Evolutionary conservation across 2,113 vertebrate species (phyloP), one percentile per base, ranked within the genome.

Genomic region (Podiceps cristatus): DNA sequence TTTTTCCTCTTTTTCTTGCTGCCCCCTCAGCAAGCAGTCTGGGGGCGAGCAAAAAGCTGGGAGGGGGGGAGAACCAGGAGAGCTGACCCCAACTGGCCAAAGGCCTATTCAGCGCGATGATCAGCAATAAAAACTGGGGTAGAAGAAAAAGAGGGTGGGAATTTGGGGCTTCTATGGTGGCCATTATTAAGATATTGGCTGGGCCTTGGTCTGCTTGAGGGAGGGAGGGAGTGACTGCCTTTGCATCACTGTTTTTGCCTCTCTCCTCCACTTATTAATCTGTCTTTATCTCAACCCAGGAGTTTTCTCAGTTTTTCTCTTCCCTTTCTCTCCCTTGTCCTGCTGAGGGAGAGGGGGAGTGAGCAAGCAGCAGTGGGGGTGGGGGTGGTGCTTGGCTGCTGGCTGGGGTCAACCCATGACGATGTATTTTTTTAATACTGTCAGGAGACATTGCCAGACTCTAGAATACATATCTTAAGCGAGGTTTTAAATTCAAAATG

Each of bases 1-100:
- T 31, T 59, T 47, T 56, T 49, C 28, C 33, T 3, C 6, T 14
- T 31, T n/a, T n/a, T n/a, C n/a, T n/a, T n/a, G n/a, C 24, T 60
- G 14, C 3, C 31, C 3, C 7, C 1, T 0, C 15, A 45, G 18
- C 1, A 5, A 37, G 27, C 10, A 45, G 42, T 15, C 13, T 19
- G 20, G 20, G 42, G 8, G 11, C 0, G 1, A 55, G 17, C 7
- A 49, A 77, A 58, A 85, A 11, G 5, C 31, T 31, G 42, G 11
- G 24, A 37, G 23, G 9, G 20, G 20, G 20, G 11, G 19, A 31
- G 37, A 55, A 24, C 24, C 28, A 53, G 33, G 64, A 42, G 6
- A 64, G 49, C 47, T 42, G 53, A 42, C 18, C 73, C 10, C 37
- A 49, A 1, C 12, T 44, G 35, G 49, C 15, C 31, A 44, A 25